Base-by-base conservation (phyloP, 2,888 invertebrate species). In the Zootermopsis nevadensis region DNA sequence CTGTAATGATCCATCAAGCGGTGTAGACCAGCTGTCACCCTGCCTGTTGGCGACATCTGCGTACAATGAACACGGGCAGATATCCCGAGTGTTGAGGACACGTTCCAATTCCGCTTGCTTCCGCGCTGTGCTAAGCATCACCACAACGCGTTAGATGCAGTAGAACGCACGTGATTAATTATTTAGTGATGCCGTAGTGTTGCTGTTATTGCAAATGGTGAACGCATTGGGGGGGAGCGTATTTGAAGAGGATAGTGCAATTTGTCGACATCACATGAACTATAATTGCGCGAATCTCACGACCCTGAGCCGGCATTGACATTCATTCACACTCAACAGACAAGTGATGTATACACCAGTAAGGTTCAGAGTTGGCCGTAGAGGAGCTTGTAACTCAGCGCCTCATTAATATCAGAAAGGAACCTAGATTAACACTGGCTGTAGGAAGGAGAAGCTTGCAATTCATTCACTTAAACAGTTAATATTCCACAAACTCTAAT, bases 251-350 rank as follows among this genome's bases (percentile, higher is more conserved):
- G 69, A 69, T 69, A 69, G 69, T 1, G 69, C 19, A 69, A 69
- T 69, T 69, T 60, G n/a, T 12, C 24, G 27, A 10, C 60, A 60
- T 0, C 27, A n/a, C 60, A 60, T 69, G 69, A 69, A 33, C 30
- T 69, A 4, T 69, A 69, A 69, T 33, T 69, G 69, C 69, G 69
- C 69, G 33, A 69, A 69, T 24, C 55, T 77, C 31, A 33, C 33
- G 77, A 55, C 77, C 77, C 77, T 77, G 55, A 55, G 77, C 55
- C 33, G 55, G n/a, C 77, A 77, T 77, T 77, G 77, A 77, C 77
- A 77, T 77, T 77, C 77, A 55, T 55, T 55, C 77, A 69, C 66
- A 66, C 69, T 69, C 1, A 33, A 19, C 31, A 69, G 33, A 27
- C 27, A n/a, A 8, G 27, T 60, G 7, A n/a, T 27, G n/a, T 12